Evolutionary conservation across 2,797 vertebrate species (phyloP), one percentile per base, ranked within the genome.

Genomic region (Acipenser ruthenus): DNA sequence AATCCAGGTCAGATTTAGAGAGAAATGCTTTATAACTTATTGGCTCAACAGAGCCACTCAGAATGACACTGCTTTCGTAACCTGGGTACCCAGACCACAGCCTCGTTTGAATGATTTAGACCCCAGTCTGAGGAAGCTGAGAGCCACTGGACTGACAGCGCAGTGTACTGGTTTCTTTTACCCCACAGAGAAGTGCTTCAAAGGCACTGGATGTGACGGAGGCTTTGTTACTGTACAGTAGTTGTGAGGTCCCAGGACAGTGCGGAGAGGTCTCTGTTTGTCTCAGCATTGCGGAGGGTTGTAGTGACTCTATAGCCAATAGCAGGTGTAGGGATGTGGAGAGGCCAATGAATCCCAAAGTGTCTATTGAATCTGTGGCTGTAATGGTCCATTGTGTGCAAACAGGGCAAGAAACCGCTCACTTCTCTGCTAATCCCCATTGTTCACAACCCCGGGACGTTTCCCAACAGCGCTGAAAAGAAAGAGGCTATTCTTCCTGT

Each of bases 81-180:
- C 67, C 73, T 68, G 71, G 72, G 77, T 78, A 63, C 70, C 75
- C 55, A 72, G 71, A 76, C 78, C 18, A 50, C 61, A 63, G 47
- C 47, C 60, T 37, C 23, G 23, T 4, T 37, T 3, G 2, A 3
- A 37, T 37, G 23, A 37, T 3, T 37, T 37, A 37, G 23, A 37
- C 23, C 23, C 23, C 23, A 37, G 23, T 37, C 23, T 37, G 23
- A 37, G 23, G 23, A 37, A 37, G 23, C 23, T 37, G 23, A 37
- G 23, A 37, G 4, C 23, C 23, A 37, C 23, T 37, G 23, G 23
- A 37, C 23, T 37, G 23, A 37, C 23, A 37, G 23, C 23, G 23
- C 23, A 37, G 23, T 37, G 2, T 37, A 37, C 23, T 37, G 4
- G 23, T 3, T 37, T 37, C 4, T 37, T 37, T 37, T 37, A 37